These are phyloP conservation scores for Mionectes olivaceus DNA, from an alignment of 2,797 vertebrate species.

Conservation along the genomic window DNA sequence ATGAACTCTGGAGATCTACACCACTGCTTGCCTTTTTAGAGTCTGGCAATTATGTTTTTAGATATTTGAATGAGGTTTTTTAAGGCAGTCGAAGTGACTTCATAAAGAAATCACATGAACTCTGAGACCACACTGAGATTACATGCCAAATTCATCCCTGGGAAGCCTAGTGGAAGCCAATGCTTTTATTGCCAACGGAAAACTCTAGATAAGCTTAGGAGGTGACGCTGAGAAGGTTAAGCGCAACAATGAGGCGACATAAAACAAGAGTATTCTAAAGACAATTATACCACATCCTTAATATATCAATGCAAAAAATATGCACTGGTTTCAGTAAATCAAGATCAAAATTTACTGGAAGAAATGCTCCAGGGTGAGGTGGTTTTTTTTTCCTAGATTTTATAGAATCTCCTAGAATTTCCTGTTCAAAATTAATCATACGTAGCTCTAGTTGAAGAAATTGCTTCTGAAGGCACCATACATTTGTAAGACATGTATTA, in stretches of 20 bases:
- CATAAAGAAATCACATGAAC: background rate
- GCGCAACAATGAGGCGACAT: background rate
- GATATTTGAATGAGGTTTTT: background rate
- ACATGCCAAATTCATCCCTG: background rate
- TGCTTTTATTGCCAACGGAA: background rate
- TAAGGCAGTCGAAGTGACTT: background rate
- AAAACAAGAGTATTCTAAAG: background rate
- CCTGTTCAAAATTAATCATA: background rate
- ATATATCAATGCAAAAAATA: background rate
- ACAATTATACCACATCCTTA: background rate
- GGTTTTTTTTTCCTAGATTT: background rate
- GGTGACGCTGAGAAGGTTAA: background rate
- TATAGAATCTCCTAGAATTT: background rate
- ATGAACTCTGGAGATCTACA: background rate
- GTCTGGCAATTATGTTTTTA: background rate
- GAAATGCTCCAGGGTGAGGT: too few relatives aligned
- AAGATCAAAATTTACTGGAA: background rate
- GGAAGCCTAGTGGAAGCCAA: background rate
- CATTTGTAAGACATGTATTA: background rate
- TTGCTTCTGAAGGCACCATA: background rate
- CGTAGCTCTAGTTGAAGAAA: accelerated
- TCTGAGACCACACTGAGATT: background rate
- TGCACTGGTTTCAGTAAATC: background rate
- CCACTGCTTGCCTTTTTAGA: background rate
- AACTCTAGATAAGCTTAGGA: background rate